Evolutionary conservation across 2,888 invertebrate species (phyloP).

Genomic region (Apodemia mormo): DNA sequence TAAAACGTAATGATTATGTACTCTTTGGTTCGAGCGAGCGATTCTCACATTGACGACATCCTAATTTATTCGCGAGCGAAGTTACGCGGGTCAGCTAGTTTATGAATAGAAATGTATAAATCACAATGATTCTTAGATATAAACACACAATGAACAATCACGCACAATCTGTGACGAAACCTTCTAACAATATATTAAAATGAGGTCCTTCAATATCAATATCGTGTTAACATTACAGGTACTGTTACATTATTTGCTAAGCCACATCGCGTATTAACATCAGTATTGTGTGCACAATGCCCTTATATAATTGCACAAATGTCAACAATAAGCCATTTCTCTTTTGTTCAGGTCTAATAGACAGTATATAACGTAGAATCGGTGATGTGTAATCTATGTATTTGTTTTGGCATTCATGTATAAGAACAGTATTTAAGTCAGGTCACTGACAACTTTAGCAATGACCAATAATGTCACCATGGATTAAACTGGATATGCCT

Average conservation of each 20-base stretch:
- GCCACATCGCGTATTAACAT: constrained; percentile 10
- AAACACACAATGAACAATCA: constrained; percentile 10
- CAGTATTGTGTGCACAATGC: constrained; percentile 21
- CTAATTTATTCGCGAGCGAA: too few relatives aligned
- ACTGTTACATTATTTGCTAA: constrained; percentile 6
- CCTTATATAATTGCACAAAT: constrained; percentile 61
- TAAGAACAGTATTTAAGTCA: too few relatives aligned
- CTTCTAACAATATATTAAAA: constrained; percentile 15
- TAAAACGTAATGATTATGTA: too few relatives aligned
- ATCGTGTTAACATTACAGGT: constrained; percentile 6
- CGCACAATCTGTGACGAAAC: background rate
- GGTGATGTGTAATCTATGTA: constrained; percentile 1
- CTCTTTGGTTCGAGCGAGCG: too few relatives aligned
- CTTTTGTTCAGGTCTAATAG: constrained; percentile 45
- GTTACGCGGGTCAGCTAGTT: background rate
- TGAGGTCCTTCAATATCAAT: constrained; percentile 14
- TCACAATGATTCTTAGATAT: background rate
- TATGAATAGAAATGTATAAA: background rate
- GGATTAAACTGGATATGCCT: too few relatives aligned
- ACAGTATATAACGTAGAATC: background rate
- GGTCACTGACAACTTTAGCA: too few relatives aligned
- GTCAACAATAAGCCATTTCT: constrained; percentile 61
- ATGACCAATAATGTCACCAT: too few relatives aligned
- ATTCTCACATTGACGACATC: too few relatives aligned
- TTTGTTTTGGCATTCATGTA: too few relatives aligned